Percentiles rank a stretch among this genome's conserved stretches.
Evolutionary conservation across 2,888 invertebrate species (phyloP).

Genomic region (Rhagium mordax): DNA sequence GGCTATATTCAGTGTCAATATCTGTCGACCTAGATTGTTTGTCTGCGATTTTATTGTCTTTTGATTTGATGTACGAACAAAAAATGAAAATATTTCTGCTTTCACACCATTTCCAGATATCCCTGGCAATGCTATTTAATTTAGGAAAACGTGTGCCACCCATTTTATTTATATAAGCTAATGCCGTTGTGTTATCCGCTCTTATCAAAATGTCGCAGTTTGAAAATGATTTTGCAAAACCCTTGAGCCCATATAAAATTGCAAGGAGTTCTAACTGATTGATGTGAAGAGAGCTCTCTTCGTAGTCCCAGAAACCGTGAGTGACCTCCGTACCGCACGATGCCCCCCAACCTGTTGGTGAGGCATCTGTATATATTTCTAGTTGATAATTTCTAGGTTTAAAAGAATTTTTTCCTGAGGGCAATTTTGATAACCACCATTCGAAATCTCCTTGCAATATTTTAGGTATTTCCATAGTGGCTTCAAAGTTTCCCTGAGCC

Average conservation of each 20-base stretch:
- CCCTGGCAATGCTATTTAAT: slow-evolving; percentile 13
- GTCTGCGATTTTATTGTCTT: slow-evolving; percentile 36
- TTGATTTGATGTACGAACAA: slow-evolving; percentile 29
- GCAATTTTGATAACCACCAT: background rate
- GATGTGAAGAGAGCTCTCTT: background rate
- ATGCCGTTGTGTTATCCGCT: background rate
- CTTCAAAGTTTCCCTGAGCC: background rate
- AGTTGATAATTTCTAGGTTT: background rate
- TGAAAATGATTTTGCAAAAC: background rate
- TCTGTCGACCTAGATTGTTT: slow-evolving; percentile 14
- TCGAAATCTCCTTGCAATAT: background rate
- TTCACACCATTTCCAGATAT: slow-evolving; percentile 35
- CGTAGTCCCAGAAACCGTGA: background rate
- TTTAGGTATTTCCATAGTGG: background rate
- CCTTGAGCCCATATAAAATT: background rate
- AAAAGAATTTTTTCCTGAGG: background rate
- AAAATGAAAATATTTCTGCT: slow-evolving; percentile 26
- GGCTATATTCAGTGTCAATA: slow-evolving; percentile 15
- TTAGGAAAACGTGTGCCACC: slow-evolving; percentile 11
- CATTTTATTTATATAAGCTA: slow-evolving; percentile 26
- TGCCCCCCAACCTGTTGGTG: background rate
- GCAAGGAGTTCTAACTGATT: background rate
- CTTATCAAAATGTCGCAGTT: background rate
- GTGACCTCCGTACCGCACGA: background rate
- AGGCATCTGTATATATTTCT: slow-evolving; percentile 1